Percentiles rank a stretch among this genome's conserved stretches.
phyloP scores from a whole-genome alignment of 2,888 invertebrate species.

The Parapristionchus giblindavisi region DNA sequence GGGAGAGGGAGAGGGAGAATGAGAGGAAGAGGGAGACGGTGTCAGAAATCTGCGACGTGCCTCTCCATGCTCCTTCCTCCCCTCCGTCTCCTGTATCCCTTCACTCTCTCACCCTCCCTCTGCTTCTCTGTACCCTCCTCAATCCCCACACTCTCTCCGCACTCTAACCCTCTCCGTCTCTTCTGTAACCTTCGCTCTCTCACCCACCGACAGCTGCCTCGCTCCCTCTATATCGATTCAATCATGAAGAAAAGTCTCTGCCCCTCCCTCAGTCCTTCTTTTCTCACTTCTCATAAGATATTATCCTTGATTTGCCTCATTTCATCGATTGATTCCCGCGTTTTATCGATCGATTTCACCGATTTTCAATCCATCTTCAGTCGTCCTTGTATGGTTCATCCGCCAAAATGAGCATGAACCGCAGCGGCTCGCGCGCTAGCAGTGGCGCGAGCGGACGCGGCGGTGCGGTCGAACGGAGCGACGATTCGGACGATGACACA shows the following conservation, averaged over 20 bases:
- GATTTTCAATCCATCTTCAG: neutral
- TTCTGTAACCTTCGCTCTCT: neutral
- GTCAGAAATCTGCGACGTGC: too few relatives aligned
- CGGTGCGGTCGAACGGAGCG: neutral
- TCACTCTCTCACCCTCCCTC: neutral
- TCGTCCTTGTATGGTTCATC: neutral
- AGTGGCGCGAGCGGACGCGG: neutral
- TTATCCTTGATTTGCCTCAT: too few relatives aligned
- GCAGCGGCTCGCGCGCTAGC: too few relatives aligned
- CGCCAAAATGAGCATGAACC: too few relatives aligned
- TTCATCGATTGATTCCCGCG: neutral
- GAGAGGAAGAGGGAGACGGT: too few relatives aligned
- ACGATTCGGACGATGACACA: constrained; percentile 3
- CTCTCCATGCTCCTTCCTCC: constrained; percentile 6
- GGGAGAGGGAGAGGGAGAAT: too few relatives aligned
- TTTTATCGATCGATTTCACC: neutral
- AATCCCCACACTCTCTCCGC: too few relatives aligned
- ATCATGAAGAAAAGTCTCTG: too few relatives aligned
- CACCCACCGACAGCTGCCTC: neutral
- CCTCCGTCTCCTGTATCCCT: neutral
- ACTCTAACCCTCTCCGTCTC: neutral
- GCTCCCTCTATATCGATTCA: neutral
- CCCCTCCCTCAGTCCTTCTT: too few relatives aligned
- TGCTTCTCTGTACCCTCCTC: too few relatives aligned
- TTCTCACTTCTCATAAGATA: too few relatives aligned